Percentiles rank a stretch among this genome's conserved stretches.
Conservation (phyloP, 2,888 invertebrate species). For the Clistopyga incitator region DNA sequence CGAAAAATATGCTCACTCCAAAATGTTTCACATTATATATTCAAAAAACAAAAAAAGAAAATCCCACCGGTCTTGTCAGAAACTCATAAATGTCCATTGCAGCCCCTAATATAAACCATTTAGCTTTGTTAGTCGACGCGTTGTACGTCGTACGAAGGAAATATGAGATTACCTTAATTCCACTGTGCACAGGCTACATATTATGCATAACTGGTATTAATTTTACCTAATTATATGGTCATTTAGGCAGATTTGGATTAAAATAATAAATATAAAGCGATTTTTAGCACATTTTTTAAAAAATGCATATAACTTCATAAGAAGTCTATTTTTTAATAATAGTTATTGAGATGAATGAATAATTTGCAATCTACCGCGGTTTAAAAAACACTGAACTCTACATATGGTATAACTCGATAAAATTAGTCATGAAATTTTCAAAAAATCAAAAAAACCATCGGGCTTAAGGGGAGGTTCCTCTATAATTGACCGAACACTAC, state of each 20-base stretch:
- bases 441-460: too few relatives aligned
- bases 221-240: background rate
- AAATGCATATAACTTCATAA: too few relatives aligned
- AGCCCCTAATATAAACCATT: conserved; percentile 39
- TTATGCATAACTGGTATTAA: background rate
- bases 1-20: conserved; percentile 56
- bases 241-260: background rate
- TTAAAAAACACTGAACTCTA: too few relatives aligned
- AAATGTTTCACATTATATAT: conserved; percentile 70
- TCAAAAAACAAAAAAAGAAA: background rate
- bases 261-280: too few relatives aligned
- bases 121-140: conserved; percentile 36
- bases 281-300: too few relatives aligned
- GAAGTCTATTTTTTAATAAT: too few relatives aligned
- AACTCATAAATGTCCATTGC: conserved; percentile 48
- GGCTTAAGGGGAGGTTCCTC: too few relatives aligned
- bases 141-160: background rate
- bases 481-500: too few relatives aligned
- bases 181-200: background rate
- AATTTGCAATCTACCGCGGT: too few relatives aligned
- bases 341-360: too few relatives aligned
- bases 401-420: too few relatives aligned
- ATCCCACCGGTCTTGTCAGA: conserved; percentile 25
- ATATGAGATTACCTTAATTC: background rate
- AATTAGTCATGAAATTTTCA: too few relatives aligned